Conservation (phyloP, 2,888 invertebrate species). For the Caenorhabditis japonica region DNA sequence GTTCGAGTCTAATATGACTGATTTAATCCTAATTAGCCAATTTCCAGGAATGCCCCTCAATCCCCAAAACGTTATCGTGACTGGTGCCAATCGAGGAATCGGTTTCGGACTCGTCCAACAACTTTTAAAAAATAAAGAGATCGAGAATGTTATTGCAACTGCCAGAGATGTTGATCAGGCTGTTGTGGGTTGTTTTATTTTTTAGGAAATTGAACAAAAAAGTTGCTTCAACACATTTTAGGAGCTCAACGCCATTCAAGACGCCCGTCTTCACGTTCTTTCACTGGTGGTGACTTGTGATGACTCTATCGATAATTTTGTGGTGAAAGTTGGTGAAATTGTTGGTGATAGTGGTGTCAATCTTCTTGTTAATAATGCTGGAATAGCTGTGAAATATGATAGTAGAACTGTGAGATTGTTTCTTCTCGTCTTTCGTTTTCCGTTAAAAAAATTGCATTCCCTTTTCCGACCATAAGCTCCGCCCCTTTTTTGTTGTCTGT, state of each 20-base stretch:
- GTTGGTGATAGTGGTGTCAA: slow-evolving; percentile 32
- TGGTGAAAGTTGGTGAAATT: slow-evolving; percentile 5
- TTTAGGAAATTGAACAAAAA: neutral
- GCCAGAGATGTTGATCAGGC: slow-evolving; percentile 84
- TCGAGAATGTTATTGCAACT: slow-evolving; percentile 86
- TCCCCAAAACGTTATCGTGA: slow-evolving; percentile 83
- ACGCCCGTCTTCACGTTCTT: slow-evolving; percentile 2
- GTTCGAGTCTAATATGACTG: too few species aligned
- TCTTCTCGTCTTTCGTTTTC: too few species aligned
- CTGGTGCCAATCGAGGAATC: slow-evolving; percentile 90
- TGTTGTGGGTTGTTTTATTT: slow-evolving; percentile 23
- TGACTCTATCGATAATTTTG: slow-evolving; percentile 1
- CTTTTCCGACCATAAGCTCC: too few species aligned
- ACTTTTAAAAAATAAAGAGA: slow-evolving; percentile 79
- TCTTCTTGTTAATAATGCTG: slow-evolving; percentile 5
- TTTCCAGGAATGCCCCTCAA: too few species aligned
- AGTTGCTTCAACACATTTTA: neutral
- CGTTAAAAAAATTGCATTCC: too few species aligned
- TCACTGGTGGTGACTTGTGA: neutral
- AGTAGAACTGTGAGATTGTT: too few species aligned
- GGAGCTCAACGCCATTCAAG: slow-evolving; percentile 1
- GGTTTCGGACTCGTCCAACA: slow-evolving; percentile 88
- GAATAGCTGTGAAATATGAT: slow-evolving; percentile 24
- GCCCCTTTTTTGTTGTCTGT: too few species aligned
- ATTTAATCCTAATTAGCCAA: too few species aligned